phyloP scores from a whole-genome alignment of 2,797 vertebrate genomes.

The Platyrinchus mystaceus region DNA sequence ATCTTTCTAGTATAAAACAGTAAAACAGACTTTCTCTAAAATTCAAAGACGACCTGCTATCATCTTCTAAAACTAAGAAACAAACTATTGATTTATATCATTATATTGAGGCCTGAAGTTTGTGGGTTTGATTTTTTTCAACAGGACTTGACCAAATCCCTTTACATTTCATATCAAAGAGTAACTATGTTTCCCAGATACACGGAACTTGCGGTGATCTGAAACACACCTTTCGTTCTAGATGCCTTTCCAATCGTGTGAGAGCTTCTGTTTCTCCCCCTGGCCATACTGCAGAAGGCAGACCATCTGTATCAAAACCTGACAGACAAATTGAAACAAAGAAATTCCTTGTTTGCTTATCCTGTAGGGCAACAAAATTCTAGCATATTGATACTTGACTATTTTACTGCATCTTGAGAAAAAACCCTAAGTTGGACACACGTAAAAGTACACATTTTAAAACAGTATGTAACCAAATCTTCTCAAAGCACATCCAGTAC shows the following conservation, averaged over 20 bases:
- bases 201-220: not conserved
- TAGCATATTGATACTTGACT: not conserved
- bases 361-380: not conserved
- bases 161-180: not conserved
- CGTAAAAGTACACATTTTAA: not conserved
- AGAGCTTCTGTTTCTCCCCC: conserved; percentile 95
- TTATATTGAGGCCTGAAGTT: not conserved
- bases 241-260: conserved; percentile 89
- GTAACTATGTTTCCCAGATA: not conserved
- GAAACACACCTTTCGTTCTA: conserved; percentile 89
- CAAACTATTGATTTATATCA: not conserved
- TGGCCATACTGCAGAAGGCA: conserved; percentile 90
- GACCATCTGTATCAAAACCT: conserved; percentile 94
- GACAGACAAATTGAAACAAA: conserved; percentile 2
- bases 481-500: too few species aligned
- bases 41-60: not conserved
- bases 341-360: not conserved
- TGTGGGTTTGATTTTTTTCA: not conserved
- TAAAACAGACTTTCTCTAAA: not conserved
- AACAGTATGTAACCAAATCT: too few species aligned
- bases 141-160: not conserved
- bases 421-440: not conserved
- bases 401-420: not conserved
- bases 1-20: not conserved
- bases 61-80: not conserved